phyloP scores from a whole-genome alignment of 2,113 vertebrate species.

The Phodopus roborovskii region DNA sequence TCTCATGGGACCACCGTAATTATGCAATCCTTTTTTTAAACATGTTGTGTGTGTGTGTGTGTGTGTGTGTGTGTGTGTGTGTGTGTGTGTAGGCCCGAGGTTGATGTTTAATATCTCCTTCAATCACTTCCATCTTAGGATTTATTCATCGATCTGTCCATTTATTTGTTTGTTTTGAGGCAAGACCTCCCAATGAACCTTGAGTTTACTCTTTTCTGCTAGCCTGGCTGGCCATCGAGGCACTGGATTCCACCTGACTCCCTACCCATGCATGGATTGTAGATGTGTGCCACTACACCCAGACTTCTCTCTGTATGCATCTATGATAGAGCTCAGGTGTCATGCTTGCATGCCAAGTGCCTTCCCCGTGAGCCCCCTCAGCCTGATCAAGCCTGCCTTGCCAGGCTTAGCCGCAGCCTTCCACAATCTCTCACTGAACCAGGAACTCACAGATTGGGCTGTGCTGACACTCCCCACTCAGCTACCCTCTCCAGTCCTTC shows the following conservation, averaged over 20 bases:
- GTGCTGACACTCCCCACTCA: not conserved
- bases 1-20: not conserved
- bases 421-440: not conserved
- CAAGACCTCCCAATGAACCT: not conserved
- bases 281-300: not conserved
- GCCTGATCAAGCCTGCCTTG: not conserved
- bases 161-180: not conserved
- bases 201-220: not conserved
- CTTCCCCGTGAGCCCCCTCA: not conserved
- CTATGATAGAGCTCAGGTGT: not conserved
- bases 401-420: not conserved
- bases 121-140: not conserved
- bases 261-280: not conserved
- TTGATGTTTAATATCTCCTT: not conserved
- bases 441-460: not conserved
- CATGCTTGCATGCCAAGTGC: not conserved
- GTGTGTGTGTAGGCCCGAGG: not conserved
- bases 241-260: not conserved
- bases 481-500: not conserved
- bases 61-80: not conserved
- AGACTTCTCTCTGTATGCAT: not conserved
- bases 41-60: not conserved
- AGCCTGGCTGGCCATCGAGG: not conserved
- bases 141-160: not conserved
- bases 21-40: not conserved